Conservation (phyloP, 2,113 vertebrate species). For the Muntiacus reevesi region DNA sequence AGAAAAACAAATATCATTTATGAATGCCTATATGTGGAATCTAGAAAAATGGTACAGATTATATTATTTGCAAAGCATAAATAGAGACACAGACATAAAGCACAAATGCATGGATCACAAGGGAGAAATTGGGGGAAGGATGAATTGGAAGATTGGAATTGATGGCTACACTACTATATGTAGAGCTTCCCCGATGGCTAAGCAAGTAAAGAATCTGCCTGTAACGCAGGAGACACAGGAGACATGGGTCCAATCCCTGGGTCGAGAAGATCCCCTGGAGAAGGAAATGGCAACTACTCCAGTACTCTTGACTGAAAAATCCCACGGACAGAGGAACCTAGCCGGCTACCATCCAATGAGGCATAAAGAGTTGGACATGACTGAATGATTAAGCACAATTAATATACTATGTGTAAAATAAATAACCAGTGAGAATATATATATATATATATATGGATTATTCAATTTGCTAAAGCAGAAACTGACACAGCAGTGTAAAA, state of each 20-base stretch:
- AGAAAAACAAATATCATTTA: background rate
- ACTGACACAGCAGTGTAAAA: background rate
- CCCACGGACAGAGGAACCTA: background rate
- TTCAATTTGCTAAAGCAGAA: background rate
- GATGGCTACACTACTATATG: background rate
- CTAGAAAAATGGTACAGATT: background rate
- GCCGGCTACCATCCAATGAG: rapidly evolving
- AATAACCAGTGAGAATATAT: background rate
- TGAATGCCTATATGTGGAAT: background rate
- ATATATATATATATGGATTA: background rate
- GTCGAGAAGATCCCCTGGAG: background rate
- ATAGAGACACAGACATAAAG: background rate
- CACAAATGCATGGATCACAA: background rate
- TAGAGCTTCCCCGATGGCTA: background rate
- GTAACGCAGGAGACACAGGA: background rate
- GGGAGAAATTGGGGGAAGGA: background rate
- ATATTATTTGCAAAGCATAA: background rate
- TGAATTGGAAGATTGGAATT: background rate
- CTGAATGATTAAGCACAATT: background rate
- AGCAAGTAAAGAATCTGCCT: background rate
- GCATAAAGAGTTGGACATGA: background rate
- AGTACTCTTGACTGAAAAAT: background rate
- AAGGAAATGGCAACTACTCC: background rate
- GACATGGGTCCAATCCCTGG: background rate
- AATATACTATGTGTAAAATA: background rate